Conservation (phyloP, 2,888 invertebrate species). For the Callosobruchus maculatus region DNA sequence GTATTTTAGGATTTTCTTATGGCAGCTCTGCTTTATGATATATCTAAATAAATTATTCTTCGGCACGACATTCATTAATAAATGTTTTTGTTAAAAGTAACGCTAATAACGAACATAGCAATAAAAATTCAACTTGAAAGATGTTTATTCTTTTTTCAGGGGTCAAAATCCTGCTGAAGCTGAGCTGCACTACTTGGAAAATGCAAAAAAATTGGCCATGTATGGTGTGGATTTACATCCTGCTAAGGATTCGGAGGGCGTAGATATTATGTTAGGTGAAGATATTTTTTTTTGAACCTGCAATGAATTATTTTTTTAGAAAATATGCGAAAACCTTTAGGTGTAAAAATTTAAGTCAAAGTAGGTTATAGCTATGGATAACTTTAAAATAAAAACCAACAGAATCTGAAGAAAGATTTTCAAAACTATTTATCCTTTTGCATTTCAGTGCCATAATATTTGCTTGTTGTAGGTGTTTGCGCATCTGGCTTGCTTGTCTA, state of each 20-base stretch:
- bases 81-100: too few species aligned
- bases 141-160: conserved; percentile 50
- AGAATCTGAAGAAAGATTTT: background rate
- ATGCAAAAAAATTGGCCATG: conserved; percentile 98
- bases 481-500: conserved; percentile 94
- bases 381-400: background rate
- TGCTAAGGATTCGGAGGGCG: conserved; percentile 94
- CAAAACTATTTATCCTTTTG: background rate
- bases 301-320: too few species aligned
- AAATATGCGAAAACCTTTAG: too few species aligned
- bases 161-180: conserved; percentile 98
- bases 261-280: conserved; percentile 79
- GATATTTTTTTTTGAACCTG: background rate
- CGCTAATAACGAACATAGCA: too few species aligned
- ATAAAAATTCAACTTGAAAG: background rate
- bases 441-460: background rate
- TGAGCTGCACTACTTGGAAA: conserved; percentile 95
- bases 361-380: background rate
- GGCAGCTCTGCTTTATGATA: too few species aligned
- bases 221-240: conserved; percentile 98
- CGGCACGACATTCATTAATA: too few species aligned
- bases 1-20: too few species aligned
- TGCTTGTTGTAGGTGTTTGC: conserved; percentile 71
- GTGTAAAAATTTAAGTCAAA: too few species aligned
- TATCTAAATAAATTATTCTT: too few species aligned